These are phyloP conservation scores for Ceraclea dissimilis DNA, from an alignment of 2,888 invertebrate species.

Conservation along the genomic window DNA sequence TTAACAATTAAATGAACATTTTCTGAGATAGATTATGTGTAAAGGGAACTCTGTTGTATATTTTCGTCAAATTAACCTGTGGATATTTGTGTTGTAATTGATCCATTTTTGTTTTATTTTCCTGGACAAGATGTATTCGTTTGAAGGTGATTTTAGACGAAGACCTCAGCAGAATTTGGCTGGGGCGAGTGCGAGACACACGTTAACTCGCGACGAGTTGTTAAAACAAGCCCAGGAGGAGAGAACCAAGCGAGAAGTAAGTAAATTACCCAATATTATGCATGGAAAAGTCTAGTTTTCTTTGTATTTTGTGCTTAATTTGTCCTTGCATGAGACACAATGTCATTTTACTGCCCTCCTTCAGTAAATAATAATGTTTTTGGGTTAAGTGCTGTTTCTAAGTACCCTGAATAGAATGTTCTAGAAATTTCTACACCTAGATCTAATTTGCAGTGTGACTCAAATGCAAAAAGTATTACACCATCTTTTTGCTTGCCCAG, in stretches of 20 bases:
- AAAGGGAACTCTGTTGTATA: neutral
- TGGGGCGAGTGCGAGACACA: slow-evolving; percentile 72
- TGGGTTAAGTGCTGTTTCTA: too few species aligned
- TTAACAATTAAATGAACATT: neutral
- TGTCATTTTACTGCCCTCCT: too few species aligned
- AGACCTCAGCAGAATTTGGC: slow-evolving; percentile 85
- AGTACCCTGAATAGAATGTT: too few species aligned
- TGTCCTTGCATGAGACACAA: neutral
- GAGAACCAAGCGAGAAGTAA: slow-evolving; percentile 77
- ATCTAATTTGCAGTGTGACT: too few species aligned
- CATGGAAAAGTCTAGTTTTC: neutral
- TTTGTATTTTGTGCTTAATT: neutral
- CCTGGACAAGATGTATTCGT: slow-evolving; percentile 59
- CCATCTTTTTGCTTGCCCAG: too few species aligned
- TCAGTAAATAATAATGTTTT: neutral
- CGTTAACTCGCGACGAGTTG: slow-evolving; percentile 58
- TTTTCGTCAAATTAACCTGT: neutral
- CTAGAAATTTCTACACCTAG: too few species aligned
- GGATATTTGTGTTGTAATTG: neutral
- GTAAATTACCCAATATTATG: neutral
- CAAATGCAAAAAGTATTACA: too few species aligned
- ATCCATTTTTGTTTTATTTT: slow-evolving; percentile 30
- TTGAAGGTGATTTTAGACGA: slow-evolving; percentile 85
- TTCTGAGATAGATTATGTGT: neutral
- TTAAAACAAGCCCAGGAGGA: slow-evolving; percentile 78